Base-by-base conservation (phyloP, 2,888 invertebrate species). In the Lepidochrysops patricia region DNA sequence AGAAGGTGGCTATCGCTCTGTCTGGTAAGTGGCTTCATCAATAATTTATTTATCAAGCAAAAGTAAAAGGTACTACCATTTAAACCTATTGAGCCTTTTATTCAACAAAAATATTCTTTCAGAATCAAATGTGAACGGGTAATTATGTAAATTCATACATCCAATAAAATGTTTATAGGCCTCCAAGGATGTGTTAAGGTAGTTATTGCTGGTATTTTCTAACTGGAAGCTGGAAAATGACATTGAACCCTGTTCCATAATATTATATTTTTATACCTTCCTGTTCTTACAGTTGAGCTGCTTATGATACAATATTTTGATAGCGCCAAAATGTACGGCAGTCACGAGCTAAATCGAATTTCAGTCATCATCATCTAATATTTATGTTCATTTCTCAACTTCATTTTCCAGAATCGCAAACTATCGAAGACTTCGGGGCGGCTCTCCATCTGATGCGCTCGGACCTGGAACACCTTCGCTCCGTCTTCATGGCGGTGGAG, bases 401-500 rank as follows among this genome's bases (percentile, higher is more conserved):
- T 27, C 23, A 29, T 12, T 34, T 78, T 76, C 0, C 92, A 95
- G 97, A 97, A 90, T 97, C 97, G 23, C 97, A 97, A 87, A 97
- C 97, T 29, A 96, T 97, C 77, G 97, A 97, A 82, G 97, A 97
- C 83, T 97, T 97, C 78, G 96, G 96, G 35, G 95, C 95, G n/a
- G 95, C 95, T 15, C 85, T 96, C 50, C 95, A 96, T 75, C 86
- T 96, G 79, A 94, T 93, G 94, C 91, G 97, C 67, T 94, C 96
- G 4, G 97, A 97, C 77, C 86, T 97, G 77, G 97, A 97, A 77
- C 97, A 97, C 77, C 91, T 98, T 64, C 95, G 97, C 80, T 96
- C 96, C 1, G 97, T 98, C 29, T 97, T 98, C 86, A 96, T 97
- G 94, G 97, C 97, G 7, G 97, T 97, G 32, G 97, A 97, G 82